Evolutionary conservation across 2,797 vertebrate species (phyloP), one percentile per base, ranked within the genome.

Genomic region (Sarcophilus harrisii): DNA sequence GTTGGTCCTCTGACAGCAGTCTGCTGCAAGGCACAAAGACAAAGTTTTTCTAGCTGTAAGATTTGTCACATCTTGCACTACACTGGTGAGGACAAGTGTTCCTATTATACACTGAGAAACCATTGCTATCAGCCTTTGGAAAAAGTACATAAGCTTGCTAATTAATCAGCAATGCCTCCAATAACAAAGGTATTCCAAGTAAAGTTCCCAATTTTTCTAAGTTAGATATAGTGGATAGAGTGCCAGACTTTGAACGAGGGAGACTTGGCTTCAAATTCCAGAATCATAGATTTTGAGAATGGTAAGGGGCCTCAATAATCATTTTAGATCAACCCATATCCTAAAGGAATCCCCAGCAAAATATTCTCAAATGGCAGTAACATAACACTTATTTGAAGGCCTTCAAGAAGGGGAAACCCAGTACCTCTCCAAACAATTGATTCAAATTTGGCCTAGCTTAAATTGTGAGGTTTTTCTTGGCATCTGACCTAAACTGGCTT

Each of bases 221-320:
- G 3, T 92, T 52, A 97, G 95, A 90, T 32, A 97, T 55, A 94
- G 90, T 92, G 91, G 93, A 94, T 73, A 95, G 45, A 96, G 95
- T 94, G 91, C 16, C 49, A 93, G 96, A 93, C 9, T 89, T 91
- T 73, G 2, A 66, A 32, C n/a, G 1, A 38, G n/a, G n/a, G 8
- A 38, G n/a, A 73, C n/a, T 38, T 73, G 18, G 8, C 66, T 73
- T 38, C n/a, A 73, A 38, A 73, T 38, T 38, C 66, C 6, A 38
- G 18, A 73, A 73, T 21, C 16, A 73, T 66, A 73, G 32, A 73
- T 18, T 73, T 8, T 73, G 62, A 66, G 62, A 73, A 6, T 73
- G 62, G 62, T 14, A 73, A 73, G n/a, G 16, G 5, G 66, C 14
- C 66, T 73, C 66, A 73, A n/a, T 73, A 73, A 73, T n/a, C 5